A percentile compares a stretch with the other conserved stretches of the same genome.
Conservation (phyloP, 2,797 vertebrate species). For the Muscicapa striata region DNA sequence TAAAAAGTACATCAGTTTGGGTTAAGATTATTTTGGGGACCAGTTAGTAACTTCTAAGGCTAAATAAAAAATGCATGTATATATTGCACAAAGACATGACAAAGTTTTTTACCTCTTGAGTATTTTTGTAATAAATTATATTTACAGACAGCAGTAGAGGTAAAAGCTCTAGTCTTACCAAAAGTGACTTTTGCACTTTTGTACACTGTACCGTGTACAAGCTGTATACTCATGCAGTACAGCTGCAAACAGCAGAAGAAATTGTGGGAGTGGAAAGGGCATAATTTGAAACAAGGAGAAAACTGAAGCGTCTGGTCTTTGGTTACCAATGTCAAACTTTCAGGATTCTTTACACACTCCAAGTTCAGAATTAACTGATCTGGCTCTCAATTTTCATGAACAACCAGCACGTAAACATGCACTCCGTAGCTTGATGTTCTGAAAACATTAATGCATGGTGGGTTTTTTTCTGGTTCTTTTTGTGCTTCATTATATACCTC, state of each 20-base stretch:
- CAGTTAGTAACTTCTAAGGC: not conserved
- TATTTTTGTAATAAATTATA: not conserved
- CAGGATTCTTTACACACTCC: not conserved
- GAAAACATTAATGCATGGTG: not conserved
- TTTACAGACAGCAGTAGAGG: not conserved
- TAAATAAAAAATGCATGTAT: not conserved
- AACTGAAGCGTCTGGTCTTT: not conserved
- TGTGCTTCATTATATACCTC: not conserved
- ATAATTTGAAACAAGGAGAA: not conserved
- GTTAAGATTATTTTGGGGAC: not conserved
- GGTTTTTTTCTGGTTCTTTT: not conserved
- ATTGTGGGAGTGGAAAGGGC: not conserved
- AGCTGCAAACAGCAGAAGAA: not conserved
- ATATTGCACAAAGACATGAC: not conserved
- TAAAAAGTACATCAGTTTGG: not conserved
- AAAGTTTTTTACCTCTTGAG: not conserved
- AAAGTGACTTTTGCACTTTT: not conserved
- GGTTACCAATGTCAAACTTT: not conserved
- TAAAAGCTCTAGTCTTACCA: not conserved
- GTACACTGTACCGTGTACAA: not conserved
- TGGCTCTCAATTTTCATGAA: not conserved
- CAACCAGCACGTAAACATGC: not conserved
- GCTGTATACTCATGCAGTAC: not conserved
- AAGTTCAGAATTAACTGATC: not conserved
- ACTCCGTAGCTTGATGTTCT: not conserved